Conservation (phyloP, 2,113 vertebrate species). For the Setophaga petechia region DNA sequence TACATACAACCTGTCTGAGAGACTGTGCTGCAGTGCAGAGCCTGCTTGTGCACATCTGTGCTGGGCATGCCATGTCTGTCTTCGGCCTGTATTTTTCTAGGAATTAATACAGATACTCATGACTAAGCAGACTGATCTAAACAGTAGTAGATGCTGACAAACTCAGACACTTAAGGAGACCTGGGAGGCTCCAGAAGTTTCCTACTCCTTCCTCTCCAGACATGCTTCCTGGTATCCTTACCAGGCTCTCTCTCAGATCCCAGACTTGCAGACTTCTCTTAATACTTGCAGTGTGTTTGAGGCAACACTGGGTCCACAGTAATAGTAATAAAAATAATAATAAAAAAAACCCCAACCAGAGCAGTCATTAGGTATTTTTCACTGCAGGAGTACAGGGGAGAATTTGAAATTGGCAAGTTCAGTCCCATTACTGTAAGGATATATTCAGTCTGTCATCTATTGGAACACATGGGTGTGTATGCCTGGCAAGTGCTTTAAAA, state of each 20-base stretch:
- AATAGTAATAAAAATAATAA: slow-evolving; percentile 3
- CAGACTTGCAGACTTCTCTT: not conserved
- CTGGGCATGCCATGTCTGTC: not conserved
- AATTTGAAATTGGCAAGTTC: not conserved
- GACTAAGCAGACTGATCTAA: not conserved
- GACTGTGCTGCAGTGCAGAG: not conserved
- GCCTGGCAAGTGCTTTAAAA: slow-evolving; percentile 24
- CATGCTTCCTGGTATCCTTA: not conserved
- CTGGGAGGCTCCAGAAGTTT: not conserved
- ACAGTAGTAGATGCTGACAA: not conserved
- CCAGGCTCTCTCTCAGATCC: not conserved
- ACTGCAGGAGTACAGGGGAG: not conserved
- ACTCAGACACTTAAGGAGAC: not conserved
- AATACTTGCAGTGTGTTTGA: not conserved
- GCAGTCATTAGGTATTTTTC: not conserved
- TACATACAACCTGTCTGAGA: not conserved
- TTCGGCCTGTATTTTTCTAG: not conserved
- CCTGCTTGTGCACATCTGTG: not conserved
- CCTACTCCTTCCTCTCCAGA: not conserved
- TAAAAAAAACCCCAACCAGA: not conserved
- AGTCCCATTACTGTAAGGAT: not conserved
- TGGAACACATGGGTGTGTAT: not conserved
- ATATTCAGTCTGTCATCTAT: slow-evolving; percentile 4
- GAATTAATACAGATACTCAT: not conserved
- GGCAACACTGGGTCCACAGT: not conserved